Conservation (phyloP, 2,113 vertebrate genomes). For the Capreolus pygargus region DNA sequence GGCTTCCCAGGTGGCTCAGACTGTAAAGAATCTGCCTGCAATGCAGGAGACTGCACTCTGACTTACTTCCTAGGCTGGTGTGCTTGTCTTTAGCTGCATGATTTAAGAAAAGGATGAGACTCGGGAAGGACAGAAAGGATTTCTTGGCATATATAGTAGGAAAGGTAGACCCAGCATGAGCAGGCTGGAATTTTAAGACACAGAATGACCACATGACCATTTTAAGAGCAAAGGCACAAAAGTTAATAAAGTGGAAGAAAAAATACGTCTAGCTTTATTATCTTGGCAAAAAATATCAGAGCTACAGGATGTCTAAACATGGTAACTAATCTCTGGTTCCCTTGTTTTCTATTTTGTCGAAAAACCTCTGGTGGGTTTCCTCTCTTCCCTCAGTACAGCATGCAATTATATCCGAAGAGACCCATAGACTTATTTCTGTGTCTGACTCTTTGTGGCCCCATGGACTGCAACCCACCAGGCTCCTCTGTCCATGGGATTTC, state of each 20-base stretch:
- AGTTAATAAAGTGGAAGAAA: not conserved
- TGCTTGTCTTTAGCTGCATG: not conserved
- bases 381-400: not conserved
- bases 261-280: not conserved
- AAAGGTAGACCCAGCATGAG: not conserved
- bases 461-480: not conserved
- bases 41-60: not conserved
- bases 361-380: not conserved
- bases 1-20: not conserved
- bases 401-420: not conserved
- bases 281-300: not conserved
- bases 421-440: not conserved
- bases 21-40: not conserved
- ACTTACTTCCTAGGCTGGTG: not conserved
- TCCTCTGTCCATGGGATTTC: not conserved
- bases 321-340: not conserved
- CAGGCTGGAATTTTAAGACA: not conserved
- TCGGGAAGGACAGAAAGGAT: not conserved
- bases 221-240: not conserved
- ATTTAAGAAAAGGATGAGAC: not conserved
- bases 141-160: not conserved
- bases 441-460: not conserved
- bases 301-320: not conserved
- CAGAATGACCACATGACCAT: not conserved
- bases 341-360: not conserved